These are phyloP conservation scores for Diadophis punctatus DNA, from an alignment of 2,113 vertebrate species.

Conservation along the genomic window DNA sequence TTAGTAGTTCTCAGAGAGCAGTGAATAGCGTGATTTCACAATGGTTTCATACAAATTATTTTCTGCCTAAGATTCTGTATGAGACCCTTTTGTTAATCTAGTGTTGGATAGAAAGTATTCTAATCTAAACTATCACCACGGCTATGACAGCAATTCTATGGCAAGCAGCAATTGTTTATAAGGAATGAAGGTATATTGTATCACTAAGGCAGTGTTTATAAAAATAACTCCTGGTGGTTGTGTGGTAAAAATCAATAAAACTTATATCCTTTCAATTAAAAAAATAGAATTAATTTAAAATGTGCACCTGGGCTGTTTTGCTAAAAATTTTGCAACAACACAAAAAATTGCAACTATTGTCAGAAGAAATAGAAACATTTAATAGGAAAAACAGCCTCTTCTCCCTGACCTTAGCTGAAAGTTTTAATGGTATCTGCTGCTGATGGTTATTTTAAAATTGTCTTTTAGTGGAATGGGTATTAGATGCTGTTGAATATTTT, in stretches of 20 bases:
- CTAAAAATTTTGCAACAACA: background rate
- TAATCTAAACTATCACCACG: background rate
- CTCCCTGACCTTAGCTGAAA: no score
- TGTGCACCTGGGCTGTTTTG: background rate
- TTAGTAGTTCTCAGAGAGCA: background rate
- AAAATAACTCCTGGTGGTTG: background rate
- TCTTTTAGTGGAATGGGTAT: no score
- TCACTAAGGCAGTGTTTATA: background rate
- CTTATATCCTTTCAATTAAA: background rate
- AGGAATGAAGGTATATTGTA: background rate
- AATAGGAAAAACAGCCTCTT: background rate
- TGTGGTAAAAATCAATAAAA: background rate
- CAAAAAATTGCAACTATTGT: background rate
- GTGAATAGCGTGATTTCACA: background rate
- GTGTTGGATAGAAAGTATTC: background rate
- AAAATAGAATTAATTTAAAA: background rate
- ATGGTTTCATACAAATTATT: background rate
- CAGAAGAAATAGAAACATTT: background rate
- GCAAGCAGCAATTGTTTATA: background rate
- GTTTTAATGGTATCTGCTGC: no score
- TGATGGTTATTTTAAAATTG: no score
- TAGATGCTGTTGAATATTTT: no score
- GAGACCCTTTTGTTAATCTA: background rate
- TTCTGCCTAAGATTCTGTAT: no score
- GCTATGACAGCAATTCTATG: background rate